Base-by-base conservation (phyloP, 2,113 vertebrate species). In the Amblyopsis rosae region DNA sequence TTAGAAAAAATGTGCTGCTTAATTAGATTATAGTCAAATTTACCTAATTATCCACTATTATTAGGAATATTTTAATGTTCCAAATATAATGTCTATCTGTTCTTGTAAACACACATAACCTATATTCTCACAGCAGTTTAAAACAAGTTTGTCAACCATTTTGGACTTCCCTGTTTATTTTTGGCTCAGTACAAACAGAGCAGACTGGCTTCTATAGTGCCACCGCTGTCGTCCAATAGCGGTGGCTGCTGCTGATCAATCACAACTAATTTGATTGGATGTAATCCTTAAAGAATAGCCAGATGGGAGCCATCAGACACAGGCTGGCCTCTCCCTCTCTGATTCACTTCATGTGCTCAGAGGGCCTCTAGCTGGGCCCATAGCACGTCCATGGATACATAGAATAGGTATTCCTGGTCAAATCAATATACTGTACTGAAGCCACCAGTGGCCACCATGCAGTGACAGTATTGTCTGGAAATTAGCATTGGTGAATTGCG, bases 331-430 rank as follows among this genome's bases (percentile, higher is more conserved):
- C 80, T 76, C 69, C 72, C 45, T 3, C 80, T 74, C 73, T 84
- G 85, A 90, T 87, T 83, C 86, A 87, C 90, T 86, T 89, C 85
- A 88, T 84, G 87, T 87, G 88, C 86, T 87, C 88, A 90, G 81
- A 84, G 88, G 84, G 80, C 82, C 32, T 33, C 50, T 76, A 74
- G 76, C 84, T 53, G 68, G 11, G 41, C 71, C 55, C 62, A 62
- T 69, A 81, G 82, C 87, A 57, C 75, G 73, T 62, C 57, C 76
- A 48, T 49, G 84, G 17, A 69, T 63, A 78, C 72, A 26, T 26
- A 26, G 26, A 82, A 65, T 57, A n/a, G 26, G 49, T 68, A 32
- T 81, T 72, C 62, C 12, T 9, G 49, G 62, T 48, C 35, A 50
- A 68, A 87, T 85, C 81, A 59, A 76, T 82, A 77, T 9, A 47